Evolutionary conservation across 2,888 invertebrate genomes (phyloP).

Genomic region (Nesidiocoris tenuis): DNA sequence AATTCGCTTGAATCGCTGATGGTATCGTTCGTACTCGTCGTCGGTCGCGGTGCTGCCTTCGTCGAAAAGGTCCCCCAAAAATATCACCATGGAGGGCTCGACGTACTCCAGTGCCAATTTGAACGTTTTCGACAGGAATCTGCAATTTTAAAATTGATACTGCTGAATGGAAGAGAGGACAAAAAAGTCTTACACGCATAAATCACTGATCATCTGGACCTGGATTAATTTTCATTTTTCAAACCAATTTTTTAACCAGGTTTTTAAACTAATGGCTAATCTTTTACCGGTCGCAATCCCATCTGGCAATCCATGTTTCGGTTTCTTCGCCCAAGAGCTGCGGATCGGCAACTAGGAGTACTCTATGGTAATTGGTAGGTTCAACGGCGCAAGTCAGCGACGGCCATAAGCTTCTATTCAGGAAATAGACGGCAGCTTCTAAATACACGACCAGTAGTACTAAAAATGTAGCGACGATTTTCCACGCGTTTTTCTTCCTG

Average conservation of each 20-base stretch:
- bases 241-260: no score
- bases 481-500: neutral
- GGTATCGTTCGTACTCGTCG: slow-evolving; percentile 72
- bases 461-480: neutral
- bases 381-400: slow-evolving; percentile 54
- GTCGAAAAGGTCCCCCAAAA: slow-evolving; percentile 92
- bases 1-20: slow-evolving; percentile 69
- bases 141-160: slow-evolving; percentile 53
- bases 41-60: slow-evolving; percentile 81
- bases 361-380: slow-evolving; percentile 59
- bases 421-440: slow-evolving; percentile 29
- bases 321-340: slow-evolving; percentile 83
- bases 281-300: slow-evolving; percentile 87
- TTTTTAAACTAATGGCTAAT: no score
- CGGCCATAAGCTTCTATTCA: slow-evolving; percentile 55
- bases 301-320: slow-evolving; percentile 70
- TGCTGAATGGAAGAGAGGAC: no score
- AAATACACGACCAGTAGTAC: slow-evolving; percentile 25
- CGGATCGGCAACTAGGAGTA: slow-evolving; percentile 83
- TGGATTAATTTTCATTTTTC: no score
- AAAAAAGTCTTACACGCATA: neutral
- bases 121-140: slow-evolving; percentile 80
- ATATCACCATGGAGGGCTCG: slow-evolving; percentile 80
- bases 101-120: slow-evolving; percentile 67
- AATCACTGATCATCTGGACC: no score